Percentiles rank a stretch among this genome's conserved stretches.
Evolutionary conservation across 2,113 vertebrate species (phyloP).

Genomic region (Accipiter cooperii): DNA sequence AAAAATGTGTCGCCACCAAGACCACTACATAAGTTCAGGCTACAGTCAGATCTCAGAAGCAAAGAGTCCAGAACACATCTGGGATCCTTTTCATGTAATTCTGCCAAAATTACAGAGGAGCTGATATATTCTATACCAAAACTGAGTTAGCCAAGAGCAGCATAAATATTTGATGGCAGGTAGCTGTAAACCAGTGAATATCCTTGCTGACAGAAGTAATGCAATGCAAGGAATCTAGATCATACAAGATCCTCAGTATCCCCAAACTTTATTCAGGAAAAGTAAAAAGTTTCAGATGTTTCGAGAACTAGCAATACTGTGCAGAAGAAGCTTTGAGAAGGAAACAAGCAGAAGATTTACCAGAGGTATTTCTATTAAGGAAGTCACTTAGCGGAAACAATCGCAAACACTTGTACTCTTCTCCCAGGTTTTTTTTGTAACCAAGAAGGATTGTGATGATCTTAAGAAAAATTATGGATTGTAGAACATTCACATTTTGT

Average conservation of each 20-base stretch:
- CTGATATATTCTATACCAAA: not conserved
- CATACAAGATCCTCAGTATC: not conserved
- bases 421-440: not conserved
- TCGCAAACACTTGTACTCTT: not conserved
- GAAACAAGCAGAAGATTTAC: not conserved
- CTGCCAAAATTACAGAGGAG: not conserved
- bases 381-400: not conserved
- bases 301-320: not conserved
- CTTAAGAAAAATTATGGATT: not conserved
- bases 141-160: not conserved
- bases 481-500: not conserved
- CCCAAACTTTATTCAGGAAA: not conserved
- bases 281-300: not conserved
- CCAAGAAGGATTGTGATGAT: not conserved
- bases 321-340: not conserved
- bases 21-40: not conserved
- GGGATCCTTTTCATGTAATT: not conserved
- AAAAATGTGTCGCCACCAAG: not conserved
- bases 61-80: not conserved
- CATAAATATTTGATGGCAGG: not conserved
- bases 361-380: not conserved
- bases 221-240: not conserved
- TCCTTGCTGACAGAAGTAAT: not conserved
- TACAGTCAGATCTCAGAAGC: not conserved
- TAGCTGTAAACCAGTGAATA: not conserved